Evolutionary conservation across 2,888 invertebrate genomes (phyloP).

Genomic region (Lutraria lutraria): DNA sequence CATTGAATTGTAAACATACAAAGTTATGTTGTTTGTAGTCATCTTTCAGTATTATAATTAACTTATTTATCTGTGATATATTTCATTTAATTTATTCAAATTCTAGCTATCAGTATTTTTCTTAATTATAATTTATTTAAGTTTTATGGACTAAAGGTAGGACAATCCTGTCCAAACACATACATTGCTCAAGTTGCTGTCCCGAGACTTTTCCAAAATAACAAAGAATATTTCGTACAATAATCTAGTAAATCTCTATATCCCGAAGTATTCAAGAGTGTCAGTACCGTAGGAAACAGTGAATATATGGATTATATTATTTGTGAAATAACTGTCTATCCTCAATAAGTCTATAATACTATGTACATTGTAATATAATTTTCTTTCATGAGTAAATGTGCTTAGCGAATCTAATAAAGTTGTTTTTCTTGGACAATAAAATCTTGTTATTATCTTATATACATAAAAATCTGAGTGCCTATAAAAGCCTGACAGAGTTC

Average conservation of each 20-base stretch:
- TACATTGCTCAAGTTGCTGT: background rate
- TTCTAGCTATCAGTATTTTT: constrained; percentile 21
- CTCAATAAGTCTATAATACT: background rate
- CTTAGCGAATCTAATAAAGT: constrained; percentile 18
- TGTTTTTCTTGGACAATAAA: constrained; percentile 16
- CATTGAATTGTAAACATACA: background rate
- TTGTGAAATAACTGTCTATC: too few relatives aligned
- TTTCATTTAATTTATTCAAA: constrained; percentile 18
- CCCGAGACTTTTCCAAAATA: too few relatives aligned
- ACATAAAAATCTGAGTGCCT: background rate
- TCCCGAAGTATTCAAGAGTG: too few relatives aligned
- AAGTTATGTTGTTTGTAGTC: background rate
- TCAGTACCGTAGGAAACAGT: too few relatives aligned
- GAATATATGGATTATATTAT: too few relatives aligned
- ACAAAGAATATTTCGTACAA: too few relatives aligned
- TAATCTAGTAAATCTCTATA: too few relatives aligned
- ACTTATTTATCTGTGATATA: constrained; percentile 1
- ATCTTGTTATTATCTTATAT: background rate
- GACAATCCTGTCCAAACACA: background rate
- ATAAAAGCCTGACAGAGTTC: too few relatives aligned
- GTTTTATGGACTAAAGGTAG: background rate
- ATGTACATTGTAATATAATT: background rate
- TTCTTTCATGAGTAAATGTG: constrained; percentile 23
- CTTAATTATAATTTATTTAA: constrained; percentile 14
- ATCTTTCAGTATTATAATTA: constrained; percentile 13